Conservation (phyloP, 2,797 vertebrate species). For the Carapus acus region DNA sequence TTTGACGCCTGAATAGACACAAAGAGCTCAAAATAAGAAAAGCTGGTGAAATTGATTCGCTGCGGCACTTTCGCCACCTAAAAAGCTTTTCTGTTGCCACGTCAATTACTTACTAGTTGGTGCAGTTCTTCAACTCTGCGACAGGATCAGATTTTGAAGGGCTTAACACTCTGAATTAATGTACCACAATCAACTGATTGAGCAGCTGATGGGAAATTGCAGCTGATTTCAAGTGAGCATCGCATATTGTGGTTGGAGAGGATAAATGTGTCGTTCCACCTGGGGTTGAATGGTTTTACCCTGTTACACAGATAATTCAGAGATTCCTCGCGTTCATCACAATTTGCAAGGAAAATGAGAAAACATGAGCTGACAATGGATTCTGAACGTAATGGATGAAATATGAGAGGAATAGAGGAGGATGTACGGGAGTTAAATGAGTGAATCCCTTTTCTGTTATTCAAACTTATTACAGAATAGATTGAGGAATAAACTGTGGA, state of each 20-base stretch:
- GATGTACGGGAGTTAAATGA: constrained; percentile 24
- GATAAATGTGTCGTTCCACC: constrained; percentile 25
- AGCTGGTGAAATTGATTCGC: no score
- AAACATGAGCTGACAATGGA: constrained; percentile 10
- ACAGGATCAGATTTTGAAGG: constrained; percentile 31
- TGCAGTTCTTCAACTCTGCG: constrained; percentile 20
- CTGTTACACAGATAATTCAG: constrained; percentile 34
- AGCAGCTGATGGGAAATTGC: constrained; percentile 41
- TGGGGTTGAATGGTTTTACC: constrained; percentile 14
- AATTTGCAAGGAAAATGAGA: constrained; percentile 24
- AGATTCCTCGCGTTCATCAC: constrained; percentile 2
- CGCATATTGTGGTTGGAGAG: constrained; percentile 26
- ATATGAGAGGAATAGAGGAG: not conserved
- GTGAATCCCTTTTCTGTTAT: constrained; percentile 12
- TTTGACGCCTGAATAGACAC: not conserved
- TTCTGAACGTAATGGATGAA: constrained; percentile 14
- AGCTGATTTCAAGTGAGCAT: constrained; percentile 27
- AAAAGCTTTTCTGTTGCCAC: no score
- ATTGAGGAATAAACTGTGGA: constrained; percentile 11
- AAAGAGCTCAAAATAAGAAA: not conserved
- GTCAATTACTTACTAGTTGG: constrained; percentile 26
- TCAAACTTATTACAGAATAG: not conserved
- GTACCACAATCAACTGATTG: constrained; percentile 41
- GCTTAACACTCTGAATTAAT: constrained; percentile 31
- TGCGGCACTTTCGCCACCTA: no score